These are phyloP conservation scores for Okamejei kenojei DNA, from an alignment of 2,797 vertebrate species.

Conservation along the genomic window DNA sequence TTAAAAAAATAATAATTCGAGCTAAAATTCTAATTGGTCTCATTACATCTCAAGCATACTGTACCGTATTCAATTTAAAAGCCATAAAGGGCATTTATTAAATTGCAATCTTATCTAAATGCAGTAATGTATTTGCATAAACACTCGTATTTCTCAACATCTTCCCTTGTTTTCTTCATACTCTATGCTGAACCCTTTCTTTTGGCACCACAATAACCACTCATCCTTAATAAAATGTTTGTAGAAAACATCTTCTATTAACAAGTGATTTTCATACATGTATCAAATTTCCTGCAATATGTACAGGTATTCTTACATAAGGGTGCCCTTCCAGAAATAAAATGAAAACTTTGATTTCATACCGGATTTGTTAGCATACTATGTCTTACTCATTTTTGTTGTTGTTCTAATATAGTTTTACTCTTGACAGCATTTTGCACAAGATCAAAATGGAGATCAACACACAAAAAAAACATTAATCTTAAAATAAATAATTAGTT, in stretches of 20 bases:
- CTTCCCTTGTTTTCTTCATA: not conserved
- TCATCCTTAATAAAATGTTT: not conserved
- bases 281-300: not conserved
- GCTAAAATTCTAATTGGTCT: slow-evolving; percentile 25
- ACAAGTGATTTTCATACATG: not conserved
- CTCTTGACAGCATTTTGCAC: not conserved
- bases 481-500: not conserved
- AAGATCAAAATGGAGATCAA: not conserved
- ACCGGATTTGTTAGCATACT: not conserved
- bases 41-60: slow-evolving; percentile 27
- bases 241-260: not conserved
- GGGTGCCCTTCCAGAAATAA: not conserved
- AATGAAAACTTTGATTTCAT: not conserved
- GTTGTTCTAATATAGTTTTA: not conserved
- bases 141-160: not conserved
- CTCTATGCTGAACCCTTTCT: not conserved
- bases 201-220: too few species aligned
- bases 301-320: not conserved
- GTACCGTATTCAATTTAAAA: not conserved
- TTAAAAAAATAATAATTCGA: too few species aligned
- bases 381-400: not conserved
- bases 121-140: not conserved
- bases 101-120: not conserved
- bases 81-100: not conserved
- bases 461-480: too few species aligned